A percentile compares a stretch with the other conserved stretches of the same genome.
phyloP scores from a whole-genome alignment of 2,888 invertebrate genomes.

The Torymus auratus region DNA sequence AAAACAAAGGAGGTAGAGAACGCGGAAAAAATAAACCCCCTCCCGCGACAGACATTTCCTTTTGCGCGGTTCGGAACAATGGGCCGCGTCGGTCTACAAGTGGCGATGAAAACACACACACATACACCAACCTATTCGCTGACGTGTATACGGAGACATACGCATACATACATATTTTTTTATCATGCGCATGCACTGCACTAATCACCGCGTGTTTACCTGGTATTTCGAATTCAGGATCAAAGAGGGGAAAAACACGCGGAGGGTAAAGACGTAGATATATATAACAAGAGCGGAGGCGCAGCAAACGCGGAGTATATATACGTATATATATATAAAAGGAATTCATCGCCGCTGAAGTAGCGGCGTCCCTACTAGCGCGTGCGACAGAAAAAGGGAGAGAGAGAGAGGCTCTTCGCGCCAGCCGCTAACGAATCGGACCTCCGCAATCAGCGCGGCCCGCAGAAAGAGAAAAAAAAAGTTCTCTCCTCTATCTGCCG shows the following conservation, averaged over 20 bases:
- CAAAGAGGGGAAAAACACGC: background rate
- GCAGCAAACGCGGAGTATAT: background rate
- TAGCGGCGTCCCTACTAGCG: no score
- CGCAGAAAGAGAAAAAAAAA: no score
- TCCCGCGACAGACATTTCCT: constrained; percentile 17
- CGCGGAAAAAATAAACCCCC: constrained; percentile 13
- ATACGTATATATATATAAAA: background rate
- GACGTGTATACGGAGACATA: no score
- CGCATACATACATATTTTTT: background rate
- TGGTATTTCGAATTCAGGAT: constrained; percentile 11
- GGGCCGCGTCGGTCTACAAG: constrained; percentile 26
- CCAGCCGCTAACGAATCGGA: constrained; percentile 16
- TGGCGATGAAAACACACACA: constrained; percentile 24
- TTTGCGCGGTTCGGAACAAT: constrained; percentile 3
- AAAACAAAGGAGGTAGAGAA: constrained; percentile 14
- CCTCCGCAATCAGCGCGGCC: constrained; percentile 2
- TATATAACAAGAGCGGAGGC: background rate
- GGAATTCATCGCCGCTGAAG: constrained; percentile 29
- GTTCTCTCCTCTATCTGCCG: no score
- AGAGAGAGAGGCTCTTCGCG: constrained; percentile 11
- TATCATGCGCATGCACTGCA: background rate
- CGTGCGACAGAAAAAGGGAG: background rate
- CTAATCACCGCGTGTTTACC: constrained; percentile 34
- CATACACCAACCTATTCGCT: background rate
- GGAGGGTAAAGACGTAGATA: background rate